Conservation (phyloP, 1,140 invertebrate species). For the Sinella curviseta region DNA sequence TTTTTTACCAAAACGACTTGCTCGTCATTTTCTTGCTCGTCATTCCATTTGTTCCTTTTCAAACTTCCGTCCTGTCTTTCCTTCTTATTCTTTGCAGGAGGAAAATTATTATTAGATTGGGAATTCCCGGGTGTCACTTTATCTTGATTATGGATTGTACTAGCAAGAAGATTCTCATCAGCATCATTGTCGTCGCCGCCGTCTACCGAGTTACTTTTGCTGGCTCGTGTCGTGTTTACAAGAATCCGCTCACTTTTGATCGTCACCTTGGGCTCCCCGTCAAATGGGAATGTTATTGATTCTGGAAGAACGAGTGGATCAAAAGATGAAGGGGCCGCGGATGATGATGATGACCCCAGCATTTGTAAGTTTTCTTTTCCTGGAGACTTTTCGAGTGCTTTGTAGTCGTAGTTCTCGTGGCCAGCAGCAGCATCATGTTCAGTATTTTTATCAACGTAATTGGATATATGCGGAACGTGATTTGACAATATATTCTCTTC, state of each 20-base stretch:
- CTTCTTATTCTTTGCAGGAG: background rate
- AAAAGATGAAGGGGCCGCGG: too few species aligned
- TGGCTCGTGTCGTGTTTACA: constrained; percentile 38
- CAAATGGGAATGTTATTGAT: constrained; percentile 30
- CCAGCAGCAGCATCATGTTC: background rate
- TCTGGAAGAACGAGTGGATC: constrained; percentile 15
- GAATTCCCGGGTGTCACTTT: background rate
- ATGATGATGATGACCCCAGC: background rate
- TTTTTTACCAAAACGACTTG: too few species aligned
- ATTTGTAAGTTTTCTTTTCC: too few species aligned
- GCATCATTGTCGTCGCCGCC: background rate
- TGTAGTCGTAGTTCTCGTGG: background rate
- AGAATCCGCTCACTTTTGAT: constrained; percentile 29
- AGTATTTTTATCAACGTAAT: background rate
- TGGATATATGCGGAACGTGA: background rate
- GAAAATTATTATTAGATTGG: constrained; percentile 10
- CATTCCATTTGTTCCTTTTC: too few species aligned
- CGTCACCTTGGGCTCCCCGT: constrained; percentile 35
- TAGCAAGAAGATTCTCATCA: background rate
- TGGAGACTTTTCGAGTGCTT: background rate
- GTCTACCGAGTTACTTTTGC: too few species aligned
- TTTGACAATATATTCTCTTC: too few species aligned
- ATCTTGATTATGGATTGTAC: background rate
- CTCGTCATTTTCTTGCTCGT: too few species aligned
- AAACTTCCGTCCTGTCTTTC: too few species aligned